Evolutionary conservation across 37 sponge, comb jelly and placozoan species (phyloP), one percentile per base, ranked within the genome.

Genomic region (Crambe crambe): DNA sequence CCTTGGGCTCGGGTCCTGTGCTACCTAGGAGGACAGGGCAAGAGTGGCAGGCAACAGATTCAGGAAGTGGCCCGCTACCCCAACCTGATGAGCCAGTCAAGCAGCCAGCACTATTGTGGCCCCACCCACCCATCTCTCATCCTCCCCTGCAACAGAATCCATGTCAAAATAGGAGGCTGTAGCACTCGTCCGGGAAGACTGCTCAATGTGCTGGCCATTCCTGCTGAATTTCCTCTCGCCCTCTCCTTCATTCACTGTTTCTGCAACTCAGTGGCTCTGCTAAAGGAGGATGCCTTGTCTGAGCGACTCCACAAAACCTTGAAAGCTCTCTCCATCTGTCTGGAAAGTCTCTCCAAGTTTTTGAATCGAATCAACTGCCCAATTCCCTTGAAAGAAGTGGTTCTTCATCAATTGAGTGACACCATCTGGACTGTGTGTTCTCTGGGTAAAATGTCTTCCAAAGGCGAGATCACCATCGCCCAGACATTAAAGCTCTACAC

Each of bases 31-130:
- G 91, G 85, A 20, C 80, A 85, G 63, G 90, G 93, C 4, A 85
- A 86, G 47, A 86, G 72, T 58, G 97, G 97, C 37, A 56, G 77
- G n/a, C 81, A 83, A 31, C 91, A 87, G 59, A 58, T 91, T 18
- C 91, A 89, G 56, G 98, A 98, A 61, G 94, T 98, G 35, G 76
- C 81, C 26, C 91, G 91, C 54, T 98, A 95, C 78, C 98, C 98
- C 38, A 85, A 86, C 43, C 83, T 85, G 68, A 74, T 86, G 37
- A 57, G 73, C 40, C 79, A 82, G 1, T 80, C 81, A 22, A 41
- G 87, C 6, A 63, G 66, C 18, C 58, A 80, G 39, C 87, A 82
- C 42, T 91, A 82, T 78, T 86, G 84, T 74, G 86, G 90, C n/a
- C 68, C 80, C n/a, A 44, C 56, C 20, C 90, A 92, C 64, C 94